phyloP scores from a whole-genome alignment of 2,113 vertebrate species.

The Hirundichthys speculiger region DNA sequence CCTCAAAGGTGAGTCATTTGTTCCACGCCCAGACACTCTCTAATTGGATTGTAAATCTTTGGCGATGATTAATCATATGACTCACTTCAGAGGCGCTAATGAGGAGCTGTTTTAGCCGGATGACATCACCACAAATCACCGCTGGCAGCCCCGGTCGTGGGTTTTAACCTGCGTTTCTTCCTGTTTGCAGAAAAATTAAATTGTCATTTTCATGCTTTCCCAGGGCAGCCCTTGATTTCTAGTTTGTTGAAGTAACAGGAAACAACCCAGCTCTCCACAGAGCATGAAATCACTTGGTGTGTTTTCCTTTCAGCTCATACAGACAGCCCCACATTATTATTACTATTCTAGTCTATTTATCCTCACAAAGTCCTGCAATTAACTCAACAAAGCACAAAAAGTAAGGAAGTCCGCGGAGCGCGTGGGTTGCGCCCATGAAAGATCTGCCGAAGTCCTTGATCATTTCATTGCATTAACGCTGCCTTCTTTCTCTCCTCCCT shows the following conservation, averaged over 20 bases:
- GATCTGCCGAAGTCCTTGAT: too few species aligned
- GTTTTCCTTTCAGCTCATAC: too few species aligned
- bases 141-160: slow-evolving; percentile 34
- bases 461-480: too few species aligned
- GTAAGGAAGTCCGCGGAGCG: too few species aligned
- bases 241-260: slow-evolving; percentile 9
- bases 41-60: slow-evolving; percentile 78
- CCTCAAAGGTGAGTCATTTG: slow-evolving; percentile 72
- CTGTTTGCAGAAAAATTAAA: slow-evolving; percentile 28
- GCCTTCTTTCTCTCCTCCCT: too few species aligned
- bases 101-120: slow-evolving; percentile 73
- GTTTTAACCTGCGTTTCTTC: slow-evolving; percentile 37
- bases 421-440: too few species aligned
- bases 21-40: slow-evolving; percentile 68
- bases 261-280: too few species aligned
- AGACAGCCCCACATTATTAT: too few species aligned
- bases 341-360: too few species aligned
- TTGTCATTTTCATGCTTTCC: slow-evolving; percentile 15
- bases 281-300: too few species aligned
- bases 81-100: slow-evolving; percentile 74
- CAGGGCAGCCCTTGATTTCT: slow-evolving; percentile 13
- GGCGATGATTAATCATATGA: slow-evolving; percentile 72
- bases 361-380: too few species aligned
- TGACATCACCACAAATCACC: slow-evolving; percentile 75
- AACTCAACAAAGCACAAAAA: too few species aligned